Conservation (phyloP, 35 echinoderm and acorn worm species). For the Acanthaster planci region DNA sequence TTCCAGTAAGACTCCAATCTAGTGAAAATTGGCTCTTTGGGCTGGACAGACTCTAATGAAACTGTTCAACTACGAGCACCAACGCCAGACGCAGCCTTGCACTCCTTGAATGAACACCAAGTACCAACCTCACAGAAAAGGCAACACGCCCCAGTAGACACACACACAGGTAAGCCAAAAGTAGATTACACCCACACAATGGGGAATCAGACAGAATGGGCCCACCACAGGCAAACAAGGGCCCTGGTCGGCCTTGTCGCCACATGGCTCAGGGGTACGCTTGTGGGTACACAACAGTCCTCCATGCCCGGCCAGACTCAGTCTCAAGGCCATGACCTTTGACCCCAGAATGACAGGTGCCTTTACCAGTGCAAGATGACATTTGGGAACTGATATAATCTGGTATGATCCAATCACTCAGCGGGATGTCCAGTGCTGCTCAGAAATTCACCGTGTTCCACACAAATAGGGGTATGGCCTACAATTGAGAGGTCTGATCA, state of each 20-base stretch:
- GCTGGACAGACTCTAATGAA: background rate
- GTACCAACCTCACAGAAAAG: background rate
- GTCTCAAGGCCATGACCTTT: slow-evolving; percentile 23
- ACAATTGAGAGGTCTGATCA: no score
- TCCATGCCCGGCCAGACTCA: background rate
- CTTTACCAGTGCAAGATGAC: background rate
- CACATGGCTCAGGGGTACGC: background rate
- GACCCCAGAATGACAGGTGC: background rate
- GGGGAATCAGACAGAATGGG: background rate
- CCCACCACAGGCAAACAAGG: background rate
- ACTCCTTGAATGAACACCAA: background rate
- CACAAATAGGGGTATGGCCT: no score
- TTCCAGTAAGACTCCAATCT: background rate
- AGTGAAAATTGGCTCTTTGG: background rate
- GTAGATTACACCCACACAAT: background rate
- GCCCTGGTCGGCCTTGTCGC: background rate
- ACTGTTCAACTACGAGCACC: background rate
- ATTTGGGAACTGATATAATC: background rate
- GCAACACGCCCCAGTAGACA: background rate
- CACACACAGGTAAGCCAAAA: background rate
- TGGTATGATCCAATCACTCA: no score
- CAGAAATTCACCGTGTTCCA: no score
- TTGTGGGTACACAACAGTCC: background rate
- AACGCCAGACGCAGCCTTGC: background rate
- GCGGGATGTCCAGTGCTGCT: no score